Conservation (phyloP, 2,888 invertebrate species). For the Unio delphinus region DNA sequence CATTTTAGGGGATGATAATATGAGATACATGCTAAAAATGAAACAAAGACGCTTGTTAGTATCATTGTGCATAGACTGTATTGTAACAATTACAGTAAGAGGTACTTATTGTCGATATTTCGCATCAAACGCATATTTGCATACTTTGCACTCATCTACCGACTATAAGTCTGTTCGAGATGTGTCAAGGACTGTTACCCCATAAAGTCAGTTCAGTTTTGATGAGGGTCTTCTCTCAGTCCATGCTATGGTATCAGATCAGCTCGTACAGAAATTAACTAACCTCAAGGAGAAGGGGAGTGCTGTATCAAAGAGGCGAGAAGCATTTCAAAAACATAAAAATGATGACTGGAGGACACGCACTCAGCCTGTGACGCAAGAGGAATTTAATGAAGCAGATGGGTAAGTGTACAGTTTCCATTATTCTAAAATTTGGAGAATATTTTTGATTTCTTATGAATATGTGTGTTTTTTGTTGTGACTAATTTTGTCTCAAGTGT, state of each 20-base stretch:
- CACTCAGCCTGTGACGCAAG: conserved; percentile 64
- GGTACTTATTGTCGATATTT: too few relatives aligned
- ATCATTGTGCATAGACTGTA: too few relatives aligned
- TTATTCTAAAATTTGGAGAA: not conserved
- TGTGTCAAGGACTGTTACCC: conserved; percentile 42
- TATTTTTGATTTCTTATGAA: not conserved
- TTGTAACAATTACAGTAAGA: too few relatives aligned
- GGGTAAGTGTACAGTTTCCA: conserved; percentile 39
- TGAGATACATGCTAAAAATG: too few relatives aligned
- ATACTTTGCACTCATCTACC: too few relatives aligned
- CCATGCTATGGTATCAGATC: conserved; percentile 40
- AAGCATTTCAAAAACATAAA: conserved; percentile 74
- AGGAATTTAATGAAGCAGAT: conserved; percentile 62
- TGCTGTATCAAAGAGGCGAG: conserved; percentile 38
- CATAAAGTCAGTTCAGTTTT: conserved; percentile 36
- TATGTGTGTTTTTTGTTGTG: too few relatives aligned
- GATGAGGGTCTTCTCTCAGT: conserved; percentile 30
- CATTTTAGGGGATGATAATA: too few relatives aligned
- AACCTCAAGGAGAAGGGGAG: conserved; percentile 46
- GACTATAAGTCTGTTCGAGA: too few relatives aligned
- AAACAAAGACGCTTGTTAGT: too few relatives aligned
- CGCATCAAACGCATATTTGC: too few relatives aligned
- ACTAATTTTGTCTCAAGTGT: too few relatives aligned
- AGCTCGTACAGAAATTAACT: conserved; percentile 57
- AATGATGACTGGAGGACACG: conserved; percentile 73